Percentiles rank a stretch among this genome's conserved stretches.
Evolutionary conservation across 2,113 vertebrate genomes (phyloP).

Genomic region (Verasper variegatus): DNA sequence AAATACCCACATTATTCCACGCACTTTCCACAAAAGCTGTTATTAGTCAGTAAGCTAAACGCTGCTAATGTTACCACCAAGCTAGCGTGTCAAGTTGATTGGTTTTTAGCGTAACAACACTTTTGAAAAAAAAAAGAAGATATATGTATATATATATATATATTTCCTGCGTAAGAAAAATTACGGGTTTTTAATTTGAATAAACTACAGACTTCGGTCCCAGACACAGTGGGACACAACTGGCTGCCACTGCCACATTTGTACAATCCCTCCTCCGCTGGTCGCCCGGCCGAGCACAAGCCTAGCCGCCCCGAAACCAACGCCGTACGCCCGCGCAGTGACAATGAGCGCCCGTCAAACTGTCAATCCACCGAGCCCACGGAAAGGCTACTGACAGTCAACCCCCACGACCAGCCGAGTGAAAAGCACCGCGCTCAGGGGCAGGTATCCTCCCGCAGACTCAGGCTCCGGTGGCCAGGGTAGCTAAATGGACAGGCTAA

Average conservation of each 20-base stretch:
- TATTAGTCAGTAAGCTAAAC: constrained; percentile 39
- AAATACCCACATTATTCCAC: constrained; percentile 10
- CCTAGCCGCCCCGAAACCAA: constrained; percentile 79
- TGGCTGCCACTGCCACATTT: constrained; percentile 68
- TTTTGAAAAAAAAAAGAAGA: neutral
- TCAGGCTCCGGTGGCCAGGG: constrained; percentile 42
- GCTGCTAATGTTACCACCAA: constrained; percentile 36
- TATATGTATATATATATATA: too few relatives aligned
- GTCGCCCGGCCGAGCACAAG: constrained; percentile 67
- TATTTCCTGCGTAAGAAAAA: neutral
- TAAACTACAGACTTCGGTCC: constrained; percentile 39
- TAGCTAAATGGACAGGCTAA: constrained; percentile 71
- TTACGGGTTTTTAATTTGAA: neutral
- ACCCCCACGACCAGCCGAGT: too few relatives aligned
- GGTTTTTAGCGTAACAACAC: constrained; percentile 12
- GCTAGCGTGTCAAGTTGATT: constrained; percentile 45
- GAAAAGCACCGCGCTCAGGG: neutral
- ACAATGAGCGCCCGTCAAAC: constrained; percentile 61
- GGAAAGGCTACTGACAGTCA: neutral
- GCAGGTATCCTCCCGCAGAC: constrained; percentile 29
- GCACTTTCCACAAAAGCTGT: neutral
- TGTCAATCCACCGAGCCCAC: constrained; percentile 55
- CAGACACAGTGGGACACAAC: constrained; percentile 57
- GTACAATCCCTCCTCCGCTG: constrained; percentile 58
- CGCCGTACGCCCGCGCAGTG: constrained; percentile 69